These are phyloP conservation scores for Pangasius mekongensis DNA, from an alignment of 2,797 vertebrate species.

Conservation along the genomic window DNA sequence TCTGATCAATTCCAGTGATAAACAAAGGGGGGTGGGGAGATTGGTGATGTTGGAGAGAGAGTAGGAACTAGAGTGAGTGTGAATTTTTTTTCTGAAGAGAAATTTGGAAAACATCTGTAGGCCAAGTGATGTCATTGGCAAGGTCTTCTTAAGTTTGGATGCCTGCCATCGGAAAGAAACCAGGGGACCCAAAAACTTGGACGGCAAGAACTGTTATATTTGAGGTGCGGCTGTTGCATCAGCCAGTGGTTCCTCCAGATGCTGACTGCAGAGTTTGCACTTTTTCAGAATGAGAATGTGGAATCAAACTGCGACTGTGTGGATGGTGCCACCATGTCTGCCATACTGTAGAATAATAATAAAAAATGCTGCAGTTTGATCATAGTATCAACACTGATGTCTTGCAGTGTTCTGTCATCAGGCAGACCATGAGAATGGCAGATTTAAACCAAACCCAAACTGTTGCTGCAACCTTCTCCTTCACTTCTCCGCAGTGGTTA, in stretches of 20 bases:
- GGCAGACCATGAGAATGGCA: conserved; percentile 2
- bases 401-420: conserved; percentile 21
- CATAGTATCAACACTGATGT: conserved; percentile 18
- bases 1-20: neutral
- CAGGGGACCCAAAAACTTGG: conserved; percentile 51
- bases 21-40: neutral
- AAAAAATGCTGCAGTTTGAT: conserved; percentile 27
- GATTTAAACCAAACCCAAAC: conserved; percentile 32
- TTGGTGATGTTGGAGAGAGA: neutral
- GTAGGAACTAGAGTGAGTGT: conserved; percentile 3
- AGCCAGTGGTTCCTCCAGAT: conserved; percentile 69
- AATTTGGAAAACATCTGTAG: conserved; percentile 58
- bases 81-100: conserved; percentile 33
- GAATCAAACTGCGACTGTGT: conserved; percentile 57
- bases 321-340: conserved; percentile 63
- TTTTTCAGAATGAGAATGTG: conserved; percentile 59
- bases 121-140: conserved; percentile 73
- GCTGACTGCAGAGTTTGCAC: conserved; percentile 67
- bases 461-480: conserved; percentile 28
- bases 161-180: conserved; percentile 63
- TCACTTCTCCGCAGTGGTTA: neutral
- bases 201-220: conserved; percentile 58
- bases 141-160: conserved; percentile 69
- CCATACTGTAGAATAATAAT: conserved; percentile 58
- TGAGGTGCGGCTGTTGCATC: conserved; percentile 64